A percentile compares a stretch with the other conserved stretches of the same genome.
These are phyloP conservation scores for Daubentonia madagascariensis DNA, from an alignment of 2,113 vertebrate species.

Conservation along the genomic window DNA sequence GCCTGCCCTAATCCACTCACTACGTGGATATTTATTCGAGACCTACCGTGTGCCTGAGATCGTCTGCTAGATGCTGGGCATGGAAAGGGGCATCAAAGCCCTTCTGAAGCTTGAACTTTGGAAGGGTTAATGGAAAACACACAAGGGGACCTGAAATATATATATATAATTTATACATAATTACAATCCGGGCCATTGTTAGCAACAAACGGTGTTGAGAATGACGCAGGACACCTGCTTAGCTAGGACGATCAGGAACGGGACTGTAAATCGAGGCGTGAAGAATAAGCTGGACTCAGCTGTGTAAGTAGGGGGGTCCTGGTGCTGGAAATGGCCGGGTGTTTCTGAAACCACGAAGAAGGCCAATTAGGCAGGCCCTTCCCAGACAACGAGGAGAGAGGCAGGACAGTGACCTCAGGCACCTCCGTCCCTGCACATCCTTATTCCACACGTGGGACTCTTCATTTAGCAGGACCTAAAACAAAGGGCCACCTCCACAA, in stretches of 20 bases:
- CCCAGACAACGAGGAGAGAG: no score
- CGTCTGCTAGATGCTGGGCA: not conserved
- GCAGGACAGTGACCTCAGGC: no score
- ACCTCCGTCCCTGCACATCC: fast-evolving
- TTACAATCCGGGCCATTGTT: not conserved
- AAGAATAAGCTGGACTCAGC: not conserved
- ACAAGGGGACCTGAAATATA: fast-evolving
- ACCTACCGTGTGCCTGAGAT: not conserved
- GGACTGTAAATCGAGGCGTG: not conserved
- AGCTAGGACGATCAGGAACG: not conserved
- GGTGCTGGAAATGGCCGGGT: not conserved
- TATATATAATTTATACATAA: no score
- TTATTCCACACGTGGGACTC: not conserved
- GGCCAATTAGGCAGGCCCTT: not conserved
- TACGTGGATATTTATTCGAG: not conserved
- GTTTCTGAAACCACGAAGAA: not conserved
- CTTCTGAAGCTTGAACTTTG: not conserved
- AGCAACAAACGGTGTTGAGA: not conserved
- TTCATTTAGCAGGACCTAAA: not conserved
- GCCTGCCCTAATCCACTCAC: no score
- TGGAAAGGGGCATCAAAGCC: no score
- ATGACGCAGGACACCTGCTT: not conserved
- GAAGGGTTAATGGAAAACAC: not conserved
- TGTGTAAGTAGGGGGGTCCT: no score
- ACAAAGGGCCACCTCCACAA: not conserved